Conservation (phyloP, 2,888 invertebrate species). For the Helleia helle region DNA sequence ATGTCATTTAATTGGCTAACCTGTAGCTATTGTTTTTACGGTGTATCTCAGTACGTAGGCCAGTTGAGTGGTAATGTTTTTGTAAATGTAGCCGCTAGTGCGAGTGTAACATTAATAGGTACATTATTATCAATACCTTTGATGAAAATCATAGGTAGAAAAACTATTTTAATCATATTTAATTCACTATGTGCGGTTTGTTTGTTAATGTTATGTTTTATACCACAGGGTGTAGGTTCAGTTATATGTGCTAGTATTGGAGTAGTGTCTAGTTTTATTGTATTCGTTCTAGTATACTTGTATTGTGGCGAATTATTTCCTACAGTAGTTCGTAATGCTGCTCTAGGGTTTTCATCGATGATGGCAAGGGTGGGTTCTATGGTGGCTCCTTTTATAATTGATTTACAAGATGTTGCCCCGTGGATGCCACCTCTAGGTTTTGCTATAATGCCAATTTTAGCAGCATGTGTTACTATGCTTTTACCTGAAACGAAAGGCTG, state of each 20-base stretch:
- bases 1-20: constrained; percentile 86
- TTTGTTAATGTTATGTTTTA: constrained; percentile 74
- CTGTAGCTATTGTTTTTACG: constrained; percentile 84
- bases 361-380: constrained; percentile 90
- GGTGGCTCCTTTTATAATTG: constrained; percentile 86
- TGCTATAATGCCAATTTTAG: constrained; percentile 78
- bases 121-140: constrained; percentile 77
- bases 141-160: constrained; percentile 79
- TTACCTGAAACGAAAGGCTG: constrained; percentile 87
- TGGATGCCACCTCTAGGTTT: constrained; percentile 83
- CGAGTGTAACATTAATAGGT: constrained; percentile 74
- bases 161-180: constrained; percentile 76
- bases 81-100: constrained; percentile 85
- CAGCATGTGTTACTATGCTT: constrained; percentile 66
- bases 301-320: constrained; percentile 92
- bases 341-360: constrained; percentile 92
- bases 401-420: constrained; percentile 53
- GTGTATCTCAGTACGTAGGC: constrained; percentile 87
- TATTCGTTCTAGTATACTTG: constrained; percentile 88
- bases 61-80: constrained; percentile 86
- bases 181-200: constrained; percentile 76
- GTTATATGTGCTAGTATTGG: constrained; percentile 80
- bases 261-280: constrained; percentile 86
- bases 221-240: constrained; percentile 53
- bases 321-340: constrained; percentile 89